Evolutionary conservation across 2,113 vertebrate species (phyloP).

Genomic region (Aleadryas rufinucha): DNA sequence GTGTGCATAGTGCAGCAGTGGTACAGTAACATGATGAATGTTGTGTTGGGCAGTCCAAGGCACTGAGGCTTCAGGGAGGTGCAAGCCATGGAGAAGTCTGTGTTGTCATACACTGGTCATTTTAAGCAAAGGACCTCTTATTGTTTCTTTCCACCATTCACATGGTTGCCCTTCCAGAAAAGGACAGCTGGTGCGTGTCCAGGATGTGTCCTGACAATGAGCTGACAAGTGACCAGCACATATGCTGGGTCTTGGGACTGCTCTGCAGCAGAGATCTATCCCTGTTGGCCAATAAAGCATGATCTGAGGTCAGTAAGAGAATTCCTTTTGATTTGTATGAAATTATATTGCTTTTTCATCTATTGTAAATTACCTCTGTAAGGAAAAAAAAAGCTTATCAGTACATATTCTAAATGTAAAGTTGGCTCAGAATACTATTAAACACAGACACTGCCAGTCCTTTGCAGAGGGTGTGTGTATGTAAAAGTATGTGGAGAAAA

Average conservation of each 20-base stretch:
- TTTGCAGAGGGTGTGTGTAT: not conserved
- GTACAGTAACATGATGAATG: not conserved
- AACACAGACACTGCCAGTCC: not conserved
- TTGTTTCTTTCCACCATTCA: not conserved
- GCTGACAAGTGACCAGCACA: not conserved
- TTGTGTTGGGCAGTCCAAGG: not conserved
- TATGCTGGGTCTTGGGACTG: accelerated
- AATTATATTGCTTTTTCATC: not conserved
- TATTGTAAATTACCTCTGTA: not conserved
- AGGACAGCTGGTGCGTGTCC: not conserved
- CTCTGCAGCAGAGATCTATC: not conserved
- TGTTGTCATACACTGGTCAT: not conserved
- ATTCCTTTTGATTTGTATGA: not conserved
- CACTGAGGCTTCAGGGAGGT: not conserved
- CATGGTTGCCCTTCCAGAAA: not conserved
- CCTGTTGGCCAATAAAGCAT: accelerated
- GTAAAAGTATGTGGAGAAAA: not conserved
- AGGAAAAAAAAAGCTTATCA: not conserved
- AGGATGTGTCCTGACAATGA: not conserved
- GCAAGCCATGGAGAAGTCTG: not conserved
- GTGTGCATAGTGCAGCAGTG: not conserved
- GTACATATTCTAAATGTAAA: accelerated
- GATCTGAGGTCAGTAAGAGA: not conserved
- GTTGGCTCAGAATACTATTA: not conserved
- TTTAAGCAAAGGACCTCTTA: not conserved